Percentiles rank a stretch among this genome's conserved stretches.
Conservation (phyloP, 2,113 vertebrate species). For the Vombatus ursinus region DNA sequence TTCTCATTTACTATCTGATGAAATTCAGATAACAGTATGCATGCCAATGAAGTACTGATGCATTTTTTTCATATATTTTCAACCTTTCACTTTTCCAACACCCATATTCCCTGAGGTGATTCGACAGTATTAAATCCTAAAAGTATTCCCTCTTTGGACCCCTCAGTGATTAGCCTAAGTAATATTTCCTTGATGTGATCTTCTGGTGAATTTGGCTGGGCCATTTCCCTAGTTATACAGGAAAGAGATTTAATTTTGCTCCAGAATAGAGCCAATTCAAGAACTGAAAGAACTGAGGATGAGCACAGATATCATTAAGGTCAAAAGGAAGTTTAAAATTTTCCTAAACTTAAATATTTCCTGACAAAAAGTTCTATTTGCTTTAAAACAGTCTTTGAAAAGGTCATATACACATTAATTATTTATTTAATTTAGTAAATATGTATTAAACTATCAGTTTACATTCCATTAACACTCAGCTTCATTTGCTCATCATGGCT, state of each 20-base stretch:
- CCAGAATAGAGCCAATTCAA: conserved; percentile 41
- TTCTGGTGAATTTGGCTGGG: conserved; percentile 58
- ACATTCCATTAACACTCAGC: background rate
- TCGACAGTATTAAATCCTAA: conserved; percentile 34
- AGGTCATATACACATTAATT: background rate
- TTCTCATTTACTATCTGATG: conserved; percentile 75
- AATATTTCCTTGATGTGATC: conserved; percentile 55
- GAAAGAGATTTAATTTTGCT: conserved; percentile 24
- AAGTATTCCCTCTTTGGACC: conserved; percentile 15
- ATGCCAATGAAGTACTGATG: conserved; percentile 67
- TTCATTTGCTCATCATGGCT: background rate
- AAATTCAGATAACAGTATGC: conserved; percentile 60
- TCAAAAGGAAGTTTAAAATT: conserved; percentile 41
- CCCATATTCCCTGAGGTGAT: conserved; percentile 61
- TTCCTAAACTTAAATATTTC: conserved; percentile 44
- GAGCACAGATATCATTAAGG: conserved; percentile 25
- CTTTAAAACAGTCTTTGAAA: conserved; percentile 9
- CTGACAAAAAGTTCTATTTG: conserved; percentile 34
- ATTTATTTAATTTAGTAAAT: background rate
- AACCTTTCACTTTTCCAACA: conserved; percentile 45
- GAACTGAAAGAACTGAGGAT: conserved; percentile 38
- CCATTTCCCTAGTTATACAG: conserved; percentile 32
- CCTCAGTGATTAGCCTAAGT: conserved; percentile 34
- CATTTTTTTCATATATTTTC: conserved; percentile 69
- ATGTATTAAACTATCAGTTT: background rate